Conservation (phyloP, 1,140 invertebrate species). For the Uloborus diversus region DNA sequence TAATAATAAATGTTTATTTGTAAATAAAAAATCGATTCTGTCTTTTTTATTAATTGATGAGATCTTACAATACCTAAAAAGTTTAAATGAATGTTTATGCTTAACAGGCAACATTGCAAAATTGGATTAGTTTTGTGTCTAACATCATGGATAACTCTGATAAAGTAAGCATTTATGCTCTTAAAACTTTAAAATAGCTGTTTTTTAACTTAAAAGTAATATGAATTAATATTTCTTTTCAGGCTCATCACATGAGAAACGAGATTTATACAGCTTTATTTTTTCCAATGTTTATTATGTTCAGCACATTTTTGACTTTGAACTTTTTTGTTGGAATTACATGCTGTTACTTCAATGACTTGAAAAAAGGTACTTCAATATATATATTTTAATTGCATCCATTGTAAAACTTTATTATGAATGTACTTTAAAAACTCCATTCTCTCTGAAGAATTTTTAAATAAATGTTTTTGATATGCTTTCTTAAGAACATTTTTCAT, state of each 20-base stretch:
- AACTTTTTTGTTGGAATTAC: slow-evolving; percentile 98
- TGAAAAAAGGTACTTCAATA: slow-evolving; percentile 90
- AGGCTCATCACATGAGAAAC: slow-evolving; percentile 73
- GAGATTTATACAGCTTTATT: slow-evolving; percentile 97
- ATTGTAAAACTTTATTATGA: neutral
- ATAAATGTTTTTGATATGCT: neutral
- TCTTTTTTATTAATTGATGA: too few relatives aligned
- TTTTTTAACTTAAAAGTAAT: neutral
- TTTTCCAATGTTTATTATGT: slow-evolving; percentile 97
- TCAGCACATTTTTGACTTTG: slow-evolving; percentile 95
- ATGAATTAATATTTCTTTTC: slow-evolving; percentile 6
- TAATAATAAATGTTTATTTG: neutral
- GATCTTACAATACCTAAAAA: too few relatives aligned
- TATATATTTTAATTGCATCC: neutral
- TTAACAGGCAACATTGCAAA: slow-evolving; percentile 45
- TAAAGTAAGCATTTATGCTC: slow-evolving; percentile 1
- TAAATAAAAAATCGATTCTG: neutral
- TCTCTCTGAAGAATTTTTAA: neutral
- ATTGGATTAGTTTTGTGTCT: slow-evolving; percentile 47
- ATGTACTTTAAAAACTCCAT: too few relatives aligned
- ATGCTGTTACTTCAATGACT: slow-evolving; percentile 98
- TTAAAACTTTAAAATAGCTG: neutral
- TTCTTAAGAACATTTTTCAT: neutral
- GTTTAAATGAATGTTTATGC: too few relatives aligned
- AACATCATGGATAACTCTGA: slow-evolving; percentile 44